Evolutionary conservation across 2,888 invertebrate species (phyloP), one percentile per base, ranked within the genome.

Genomic region (Tiliacea citrago): DNA sequence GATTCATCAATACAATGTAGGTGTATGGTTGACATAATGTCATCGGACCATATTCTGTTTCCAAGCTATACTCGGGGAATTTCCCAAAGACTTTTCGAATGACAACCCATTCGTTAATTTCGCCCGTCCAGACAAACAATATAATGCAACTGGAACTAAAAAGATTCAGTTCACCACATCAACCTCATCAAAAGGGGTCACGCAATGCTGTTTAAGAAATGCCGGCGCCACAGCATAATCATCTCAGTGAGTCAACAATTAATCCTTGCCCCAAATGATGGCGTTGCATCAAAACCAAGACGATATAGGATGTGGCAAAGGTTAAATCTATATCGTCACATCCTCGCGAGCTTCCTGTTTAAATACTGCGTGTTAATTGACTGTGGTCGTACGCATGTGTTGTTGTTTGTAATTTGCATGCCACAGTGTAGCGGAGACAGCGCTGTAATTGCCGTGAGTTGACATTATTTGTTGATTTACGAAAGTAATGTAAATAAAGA

Each of bases 271-370:
- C 91, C 87, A 86, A 92, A 91, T 93, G 88, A 90, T 83, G 82
- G 73, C 68, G 87, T 89, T 88, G 90, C 89, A 90, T 90, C 88
- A 87, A 91, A 91, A 92, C 92, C 92, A 95, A 95, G 95, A 95
- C 92, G 92, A 85, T 91, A 86, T 94, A 93, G 96, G 96, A 96
- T 94, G 94, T 93, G 93, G 80, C 92, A 94, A 93, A 96, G 96
- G 96, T 96, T 96, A 96, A 96, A 96, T 95, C 95, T 86, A 96
- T 95, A 95, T 93, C 92, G 92, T 90, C 93, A 94, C 93, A 95
- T 96, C 96, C 96, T 95, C 93, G 93, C 93, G 83, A 88, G 91
- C 92, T 96, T 96, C 96, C 96, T 95, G 93, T 90, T 95, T 95
- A 95, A 93, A 89, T 86, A 84, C 83, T 81, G 84, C 73, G 91